Percentiles rank a stretch among this genome's conserved stretches.
Evolutionary conservation across 2,888 invertebrate species (phyloP).

Genomic region (Drosophila nr. perissopoda): DNA sequence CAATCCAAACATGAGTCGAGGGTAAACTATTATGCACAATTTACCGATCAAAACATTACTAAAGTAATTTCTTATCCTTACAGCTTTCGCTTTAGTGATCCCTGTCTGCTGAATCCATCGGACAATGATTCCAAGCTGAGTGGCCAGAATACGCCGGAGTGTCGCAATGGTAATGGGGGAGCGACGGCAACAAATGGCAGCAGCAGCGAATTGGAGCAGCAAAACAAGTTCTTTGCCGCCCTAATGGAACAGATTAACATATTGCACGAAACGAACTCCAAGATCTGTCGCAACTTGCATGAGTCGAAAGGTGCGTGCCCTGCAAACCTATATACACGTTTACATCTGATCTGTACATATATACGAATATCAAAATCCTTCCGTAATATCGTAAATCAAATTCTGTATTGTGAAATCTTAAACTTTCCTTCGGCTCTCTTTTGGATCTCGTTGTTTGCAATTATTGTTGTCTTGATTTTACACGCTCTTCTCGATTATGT

Average conservation of each 20-base stretch:
- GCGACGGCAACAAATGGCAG: constrained; percentile 56
- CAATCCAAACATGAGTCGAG: constrained; percentile 83
- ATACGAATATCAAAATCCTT: constrained; percentile 1
- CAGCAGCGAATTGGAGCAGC: constrained; percentile 79
- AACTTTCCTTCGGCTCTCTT: constrained; percentile 11
- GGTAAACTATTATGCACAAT: constrained; percentile 56
- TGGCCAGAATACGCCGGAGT: constrained; percentile 83
- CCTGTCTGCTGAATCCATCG: constrained; percentile 84
- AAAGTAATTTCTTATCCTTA: not conserved
- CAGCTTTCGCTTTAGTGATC: constrained; percentile 85
- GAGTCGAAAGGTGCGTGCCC: constrained; percentile 88
- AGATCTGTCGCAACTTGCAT: constrained; percentile 90
- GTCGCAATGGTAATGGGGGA: constrained; percentile 69
- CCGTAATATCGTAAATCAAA: constrained; percentile 27
- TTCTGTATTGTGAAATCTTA: constrained; percentile 17
- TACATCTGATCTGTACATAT: not conserved
- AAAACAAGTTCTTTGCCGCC: constrained; percentile 84
- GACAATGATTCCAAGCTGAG: constrained; percentile 84
- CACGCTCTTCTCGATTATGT: constrained; percentile 42
- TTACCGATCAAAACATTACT: not conserved
- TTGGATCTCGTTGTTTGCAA: constrained; percentile 32
- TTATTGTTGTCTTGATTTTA: constrained; percentile 28
- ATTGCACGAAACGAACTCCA: constrained; percentile 90
- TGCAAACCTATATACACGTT: not conserved
- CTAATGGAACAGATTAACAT: constrained; percentile 90